These are phyloP conservation scores for Chaetodon trifascialis DNA, from an alignment of 2,113 vertebrate genomes.

Conservation along the genomic window DNA sequence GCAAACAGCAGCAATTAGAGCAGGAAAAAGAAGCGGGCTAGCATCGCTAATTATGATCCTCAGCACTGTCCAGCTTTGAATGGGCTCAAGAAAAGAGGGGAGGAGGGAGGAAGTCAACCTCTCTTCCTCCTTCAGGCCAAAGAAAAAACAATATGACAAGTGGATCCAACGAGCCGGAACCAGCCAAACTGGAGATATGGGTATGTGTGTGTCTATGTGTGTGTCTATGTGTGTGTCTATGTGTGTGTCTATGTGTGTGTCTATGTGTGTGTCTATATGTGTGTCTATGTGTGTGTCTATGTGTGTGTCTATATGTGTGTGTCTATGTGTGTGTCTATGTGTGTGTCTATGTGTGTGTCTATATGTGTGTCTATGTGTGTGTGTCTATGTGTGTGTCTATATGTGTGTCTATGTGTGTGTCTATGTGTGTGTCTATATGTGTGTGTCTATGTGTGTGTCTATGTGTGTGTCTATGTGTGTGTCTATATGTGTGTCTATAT, in stretches of 20 bases:
- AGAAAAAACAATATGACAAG: slow-evolving; percentile 42
- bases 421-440: background rate
- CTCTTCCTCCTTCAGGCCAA: slow-evolving; percentile 30
- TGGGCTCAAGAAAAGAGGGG: background rate
- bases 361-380: too few relatives aligned
- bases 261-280: background rate
- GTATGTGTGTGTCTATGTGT: background rate
- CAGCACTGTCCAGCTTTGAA: slow-evolving; percentile 17
- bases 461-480: background rate
- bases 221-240: background rate
- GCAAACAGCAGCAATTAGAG: slow-evolving; percentile 32
- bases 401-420: background rate
- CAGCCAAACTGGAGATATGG: slow-evolving; percentile 8
- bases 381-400: background rate
- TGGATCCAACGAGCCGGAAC: slow-evolving; percentile 46
- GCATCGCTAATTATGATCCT: slow-evolving; percentile 23
- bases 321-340: background rate
- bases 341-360: background rate
- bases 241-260: background rate
- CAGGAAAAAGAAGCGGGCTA: background rate
- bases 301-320: background rate
- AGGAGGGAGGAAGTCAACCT: background rate
- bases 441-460: background rate
- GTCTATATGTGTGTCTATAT: background rate
- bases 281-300: background rate